Evolutionary conservation across 2,113 vertebrate genomes (phyloP).

Genomic region (Athene noctua): DNA sequence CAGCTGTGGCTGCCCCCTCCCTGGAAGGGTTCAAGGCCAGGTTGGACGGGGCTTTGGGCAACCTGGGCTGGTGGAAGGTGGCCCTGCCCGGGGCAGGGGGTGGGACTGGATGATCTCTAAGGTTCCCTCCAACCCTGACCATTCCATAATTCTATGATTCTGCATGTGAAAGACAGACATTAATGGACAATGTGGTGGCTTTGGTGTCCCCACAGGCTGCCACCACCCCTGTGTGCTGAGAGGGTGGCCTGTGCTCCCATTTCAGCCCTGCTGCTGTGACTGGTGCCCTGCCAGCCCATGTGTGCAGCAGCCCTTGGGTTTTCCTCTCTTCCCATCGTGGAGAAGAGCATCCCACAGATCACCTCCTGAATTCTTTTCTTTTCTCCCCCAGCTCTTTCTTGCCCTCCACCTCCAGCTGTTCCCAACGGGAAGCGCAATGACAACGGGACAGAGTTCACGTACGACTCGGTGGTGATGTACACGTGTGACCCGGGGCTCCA

Average conservation of each 20-base stretch:
- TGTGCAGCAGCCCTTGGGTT: background rate
- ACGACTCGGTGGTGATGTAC: background rate
- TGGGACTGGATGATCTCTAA: no score
- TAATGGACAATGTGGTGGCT: no score
- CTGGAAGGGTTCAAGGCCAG: no score
- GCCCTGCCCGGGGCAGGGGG: no score
- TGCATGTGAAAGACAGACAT: background rate
- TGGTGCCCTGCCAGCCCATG: background rate
- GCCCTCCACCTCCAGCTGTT: slow-evolving; percentile 45
- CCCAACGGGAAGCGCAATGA: background rate
- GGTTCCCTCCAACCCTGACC: no score
- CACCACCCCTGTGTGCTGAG: background rate
- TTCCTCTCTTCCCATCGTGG: background rate
- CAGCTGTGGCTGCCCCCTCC: no score
- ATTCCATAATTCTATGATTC: no score
- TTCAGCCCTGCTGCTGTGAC: background rate
- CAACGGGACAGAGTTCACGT: background rate
- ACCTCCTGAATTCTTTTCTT: background rate
- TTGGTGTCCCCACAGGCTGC: background rate
- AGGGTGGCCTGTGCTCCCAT: background rate
- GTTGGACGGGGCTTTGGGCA: no score
- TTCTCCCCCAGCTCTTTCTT: slow-evolving; percentile 9
- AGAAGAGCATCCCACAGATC: background rate
- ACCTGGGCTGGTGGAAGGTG: no score
- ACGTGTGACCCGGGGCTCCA: slow-evolving; percentile 28